These are phyloP conservation scores for Oncorhynchus mykiss DNA, from an alignment of 2,113 vertebrate genomes.

Conservation along the genomic window DNA sequence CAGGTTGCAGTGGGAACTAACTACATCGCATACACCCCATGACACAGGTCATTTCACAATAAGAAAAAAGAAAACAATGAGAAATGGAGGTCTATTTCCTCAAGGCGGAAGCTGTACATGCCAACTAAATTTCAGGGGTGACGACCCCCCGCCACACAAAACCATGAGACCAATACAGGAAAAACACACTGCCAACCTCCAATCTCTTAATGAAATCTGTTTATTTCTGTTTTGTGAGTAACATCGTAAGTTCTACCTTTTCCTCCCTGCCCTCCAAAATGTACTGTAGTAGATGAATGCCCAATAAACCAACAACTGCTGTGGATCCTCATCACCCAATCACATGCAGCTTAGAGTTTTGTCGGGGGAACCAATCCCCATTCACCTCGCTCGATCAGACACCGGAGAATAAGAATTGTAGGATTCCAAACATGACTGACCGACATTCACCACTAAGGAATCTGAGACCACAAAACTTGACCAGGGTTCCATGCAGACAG, in stretches of 20 bases:
- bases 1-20: too few relatives aligned
- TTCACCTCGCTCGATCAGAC: background rate
- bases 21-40: too few relatives aligned
- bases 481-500: background rate
- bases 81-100: background rate
- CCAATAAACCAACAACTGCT: background rate
- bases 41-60: too few relatives aligned
- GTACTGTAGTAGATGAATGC: background rate
- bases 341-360: background rate
- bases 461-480: background rate
- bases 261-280: background rate
- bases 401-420: background rate
- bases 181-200: background rate
- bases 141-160: too few relatives aligned
- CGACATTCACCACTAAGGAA: background rate
- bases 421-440: background rate
- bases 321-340: conserved; percentile 1
- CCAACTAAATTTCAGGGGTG: background rate
- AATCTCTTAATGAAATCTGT: conserved; percentile 32
- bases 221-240: conserved; percentile 37
- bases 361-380: conserved; percentile 13
- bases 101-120: conserved; percentile 5
- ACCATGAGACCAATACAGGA: background rate
- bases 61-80: background rate
- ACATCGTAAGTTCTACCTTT: conserved; percentile 25